Base-by-base conservation (phyloP, 2,888 invertebrate species). In the Metellina segmentata region DNA sequence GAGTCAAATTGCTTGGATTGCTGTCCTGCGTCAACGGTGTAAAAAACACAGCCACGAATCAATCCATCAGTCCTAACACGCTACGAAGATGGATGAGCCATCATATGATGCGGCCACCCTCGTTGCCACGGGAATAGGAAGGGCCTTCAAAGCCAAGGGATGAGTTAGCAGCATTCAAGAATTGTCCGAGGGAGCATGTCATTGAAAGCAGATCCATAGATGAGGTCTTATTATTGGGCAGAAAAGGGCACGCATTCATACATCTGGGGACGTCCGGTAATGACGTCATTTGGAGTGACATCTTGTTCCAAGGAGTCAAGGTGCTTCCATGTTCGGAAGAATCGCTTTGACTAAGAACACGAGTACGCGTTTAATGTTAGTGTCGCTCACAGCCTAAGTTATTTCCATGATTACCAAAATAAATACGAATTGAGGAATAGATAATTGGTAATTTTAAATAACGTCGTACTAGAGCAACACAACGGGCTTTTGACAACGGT, bases 31-130 rank as follows among this genome's bases (percentile, higher is more conserved):
- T 77, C 51, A 49, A 7, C 19, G n/a, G 77, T 51, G 52, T 77
- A 4, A 19, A 51, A 77, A 51, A 51, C 49, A n/a, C 19, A 9
- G 16, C 51, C 19, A 13, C 11, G 51, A 51, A 77, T 77, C 77
- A 51, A 49, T 77, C 77, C 49, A 77, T 77, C 77, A 51, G 49
- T 49, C 77, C 16, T 77, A 19, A 77, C 77, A 52, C 51, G 8
- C 52, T 77, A 77, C 77, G 77, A 77, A 51, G 77, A 77, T 77
- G 77, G 51, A 77, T 77, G 49, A n/a, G n/a, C 77, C 52, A 52
- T 77, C 77, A 77, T n/a, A 19, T 51, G n/a, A 7, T 77, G 19
- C 51, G 77, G 51, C 77, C 77, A 77, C 77, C 77, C 77, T 77
- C 51, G 51, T 77, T 19, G 77, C 51, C n/a, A 52, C 16, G 77